phyloP scores from a whole-genome alignment of 2,888 invertebrate species.

The Archips crataeganus region DNA sequence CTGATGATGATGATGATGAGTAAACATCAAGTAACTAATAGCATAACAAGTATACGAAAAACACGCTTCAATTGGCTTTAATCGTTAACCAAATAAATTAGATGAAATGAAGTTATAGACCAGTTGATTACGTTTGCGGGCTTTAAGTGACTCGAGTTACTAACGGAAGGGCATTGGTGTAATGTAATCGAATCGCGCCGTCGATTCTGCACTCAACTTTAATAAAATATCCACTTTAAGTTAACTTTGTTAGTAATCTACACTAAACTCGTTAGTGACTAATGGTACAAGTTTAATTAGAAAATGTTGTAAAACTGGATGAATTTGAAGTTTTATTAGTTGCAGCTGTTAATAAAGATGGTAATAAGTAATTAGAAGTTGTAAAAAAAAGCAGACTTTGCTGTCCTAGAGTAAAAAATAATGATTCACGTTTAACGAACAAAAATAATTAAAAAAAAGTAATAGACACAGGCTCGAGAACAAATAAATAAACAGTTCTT shows the following conservation, averaged over 20 bases:
- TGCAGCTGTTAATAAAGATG: not conserved
- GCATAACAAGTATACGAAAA: not conserved
- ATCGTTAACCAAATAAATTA: not conserved
- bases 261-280: not conserved
- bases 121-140: not conserved
- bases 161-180: not conserved
- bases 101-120: slow-evolving; percentile 3
- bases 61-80: not conserved
- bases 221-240: slow-evolving; percentile 14
- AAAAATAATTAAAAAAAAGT: no score
- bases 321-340: not conserved
- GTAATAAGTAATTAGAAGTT: not conserved
- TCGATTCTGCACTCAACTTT: not conserved
- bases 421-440: no score
- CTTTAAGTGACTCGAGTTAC: not conserved
- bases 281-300: not conserved
- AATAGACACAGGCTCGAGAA: no score
- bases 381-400: not conserved
- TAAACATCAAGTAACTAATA: not conserved
- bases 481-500: no score
- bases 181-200: not conserved
- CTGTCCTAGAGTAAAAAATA: not conserved
- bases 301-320: not conserved
- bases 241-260: slow-evolving; percentile 8
- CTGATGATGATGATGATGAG: no score